Evolutionary conservation across 2,113 vertebrate species (phyloP).

Genomic region (Gorsachius goisagi): DNA sequence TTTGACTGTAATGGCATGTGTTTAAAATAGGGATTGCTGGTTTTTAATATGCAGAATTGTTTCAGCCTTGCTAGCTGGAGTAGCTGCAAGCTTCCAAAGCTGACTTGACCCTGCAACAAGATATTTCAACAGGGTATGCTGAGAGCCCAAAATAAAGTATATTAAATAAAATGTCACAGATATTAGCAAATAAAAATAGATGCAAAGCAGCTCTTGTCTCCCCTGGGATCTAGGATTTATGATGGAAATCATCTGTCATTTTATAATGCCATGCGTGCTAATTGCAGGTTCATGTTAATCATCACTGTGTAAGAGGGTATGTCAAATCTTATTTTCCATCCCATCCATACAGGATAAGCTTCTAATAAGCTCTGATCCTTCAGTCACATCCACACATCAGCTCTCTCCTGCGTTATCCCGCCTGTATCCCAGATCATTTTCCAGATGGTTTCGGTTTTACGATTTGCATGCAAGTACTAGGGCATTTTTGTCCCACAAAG

Average conservation of each 20-base stretch:
- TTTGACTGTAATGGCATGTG: constrained; percentile 45
- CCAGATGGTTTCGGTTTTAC: constrained; percentile 30
- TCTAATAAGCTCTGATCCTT: constrained; percentile 23
- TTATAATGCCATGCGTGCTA: not conserved
- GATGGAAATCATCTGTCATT: constrained; percentile 19
- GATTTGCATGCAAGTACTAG: not conserved
- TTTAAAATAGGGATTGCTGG: constrained; percentile 50
- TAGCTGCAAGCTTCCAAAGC: constrained; percentile 6
- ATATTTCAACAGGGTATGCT: not conserved
- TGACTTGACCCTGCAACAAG: constrained; percentile 18
- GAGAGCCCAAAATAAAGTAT: not conserved
- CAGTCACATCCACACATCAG: not conserved
- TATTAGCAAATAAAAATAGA: constrained; percentile 11
- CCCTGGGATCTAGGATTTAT: not conserved
- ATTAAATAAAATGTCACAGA: not conserved
- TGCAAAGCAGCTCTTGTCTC: not conserved
- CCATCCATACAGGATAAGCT: constrained; percentile 13
- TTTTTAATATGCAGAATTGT: constrained; percentile 30
- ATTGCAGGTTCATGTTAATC: constrained; percentile 38
- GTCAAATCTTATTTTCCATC: constrained; percentile 43
- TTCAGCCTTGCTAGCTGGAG: not conserved
- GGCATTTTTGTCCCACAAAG: not conserved
- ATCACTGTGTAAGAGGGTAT: not conserved
- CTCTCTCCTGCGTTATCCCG: not conserved
- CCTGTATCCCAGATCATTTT: not conserved